Conservation (phyloP, 1,140 invertebrate genomes). For the Vanessa tameamea region DNA sequence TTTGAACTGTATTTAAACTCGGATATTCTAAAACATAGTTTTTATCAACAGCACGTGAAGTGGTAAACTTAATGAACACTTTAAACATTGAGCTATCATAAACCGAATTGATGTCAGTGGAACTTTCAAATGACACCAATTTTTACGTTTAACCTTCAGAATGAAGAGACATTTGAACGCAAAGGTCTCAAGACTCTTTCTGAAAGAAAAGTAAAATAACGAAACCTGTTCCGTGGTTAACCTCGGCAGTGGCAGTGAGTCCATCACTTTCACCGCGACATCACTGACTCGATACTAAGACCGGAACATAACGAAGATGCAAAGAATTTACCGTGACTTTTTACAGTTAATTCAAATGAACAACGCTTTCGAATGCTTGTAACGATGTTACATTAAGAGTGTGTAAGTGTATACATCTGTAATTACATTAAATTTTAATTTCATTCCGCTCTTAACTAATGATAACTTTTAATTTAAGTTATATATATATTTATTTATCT, state of each 20-base stretch:
- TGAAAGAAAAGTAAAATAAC: slow-evolving; percentile 65
- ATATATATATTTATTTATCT: too few species aligned
- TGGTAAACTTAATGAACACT: too few species aligned
- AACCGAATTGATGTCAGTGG: slow-evolving; percentile 15
- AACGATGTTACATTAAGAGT: background rate
- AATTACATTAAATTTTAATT: too few species aligned
- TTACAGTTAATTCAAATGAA: slow-evolving; percentile 28
- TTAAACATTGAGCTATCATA: too few species aligned
- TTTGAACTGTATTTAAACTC: too few species aligned
- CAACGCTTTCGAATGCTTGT: slow-evolving; percentile 14
- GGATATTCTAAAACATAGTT: too few species aligned
- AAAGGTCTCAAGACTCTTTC: slow-evolving; percentile 55
- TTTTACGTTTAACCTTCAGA: slow-evolving; percentile 28
- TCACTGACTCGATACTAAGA: slow-evolving; percentile 40
- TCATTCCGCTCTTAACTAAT: too few species aligned
- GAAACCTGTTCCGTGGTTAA: slow-evolving; percentile 65
- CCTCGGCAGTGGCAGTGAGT: slow-evolving; percentile 54
- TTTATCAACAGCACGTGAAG: too few species aligned
- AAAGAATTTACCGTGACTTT: slow-evolving; percentile 33
- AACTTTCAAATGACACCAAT: slow-evolving; percentile 17
- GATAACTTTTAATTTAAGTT: too few species aligned
- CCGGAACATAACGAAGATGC: slow-evolving; percentile 8
- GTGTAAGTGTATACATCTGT: too few species aligned
- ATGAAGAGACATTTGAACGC: slow-evolving; percentile 19
- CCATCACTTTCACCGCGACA: slow-evolving; percentile 61